Evolutionary conservation across 1,140 invertebrate genomes (phyloP), one percentile per base, ranked within the genome.

Genomic region (Phocides pigmalion): DNA sequence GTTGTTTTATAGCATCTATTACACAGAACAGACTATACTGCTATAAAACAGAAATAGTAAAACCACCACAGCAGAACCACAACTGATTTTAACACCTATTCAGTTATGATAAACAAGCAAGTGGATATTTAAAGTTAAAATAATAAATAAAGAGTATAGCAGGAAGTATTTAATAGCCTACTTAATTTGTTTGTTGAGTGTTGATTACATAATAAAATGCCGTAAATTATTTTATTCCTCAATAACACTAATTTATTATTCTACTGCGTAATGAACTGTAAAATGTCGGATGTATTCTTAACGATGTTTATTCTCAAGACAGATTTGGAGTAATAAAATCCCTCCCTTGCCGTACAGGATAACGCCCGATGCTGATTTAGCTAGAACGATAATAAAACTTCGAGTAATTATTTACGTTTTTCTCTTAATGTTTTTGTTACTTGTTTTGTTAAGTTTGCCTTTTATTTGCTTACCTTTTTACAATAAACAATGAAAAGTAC

Each of bases 391-490:
- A 35, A 35, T 35, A 35, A 35, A 35, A 35, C 32, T 3, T 35
- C n/a, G 32, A 35, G 32, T 35, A 35, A 35, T 35, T 35, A 35
- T 35, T 12, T 35, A 35, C 32, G 32, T n/a, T 35, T 35, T 35
- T 35, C 9, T 35, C 4, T 35, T 35, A 28, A 4, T 8, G 25
- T 28, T 28, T n/a, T 35, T 35, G n/a, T 35, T 35, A 35, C 5
- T 35, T n/a, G 9, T 35, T 35, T n/a, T 35, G 32, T 35, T 35
- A 2, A n/a, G 0, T 35, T 11, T n/a, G 32, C n/a, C 5, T 3
- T 28, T 4, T 28, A 28, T 28, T 28, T 28, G 5, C 4, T 28
- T 5, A 5, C 5, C 9, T 28, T 28, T 28, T 28, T n/a, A n/a
- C n/a, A n/a, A n/a, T n/a, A n/a, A n/a, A n/a, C n/a, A n/a, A n/a